Evolutionary conservation across 1,140 invertebrate genomes (phyloP).

Genomic region (Choristoneura fumiferana): DNA sequence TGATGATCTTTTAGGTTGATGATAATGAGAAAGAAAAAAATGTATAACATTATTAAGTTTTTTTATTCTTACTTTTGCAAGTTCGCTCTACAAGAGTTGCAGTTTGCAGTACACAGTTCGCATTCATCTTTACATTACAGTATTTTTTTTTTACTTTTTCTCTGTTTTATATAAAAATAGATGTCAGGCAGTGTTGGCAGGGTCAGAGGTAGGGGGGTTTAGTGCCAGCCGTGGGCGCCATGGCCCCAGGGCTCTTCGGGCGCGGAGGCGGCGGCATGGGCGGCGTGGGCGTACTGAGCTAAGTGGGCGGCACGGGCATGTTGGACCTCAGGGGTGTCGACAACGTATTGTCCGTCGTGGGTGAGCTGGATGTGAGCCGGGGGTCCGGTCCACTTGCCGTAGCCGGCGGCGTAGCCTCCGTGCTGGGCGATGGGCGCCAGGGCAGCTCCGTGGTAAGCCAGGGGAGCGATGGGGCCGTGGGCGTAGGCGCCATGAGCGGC

Average conservation of each 20-base stretch:
- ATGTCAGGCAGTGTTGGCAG: constrained; percentile 48
- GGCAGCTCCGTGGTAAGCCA: constrained; percentile 33
- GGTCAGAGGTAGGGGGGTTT: constrained; percentile 57
- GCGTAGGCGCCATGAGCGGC: constrained; percentile 66
- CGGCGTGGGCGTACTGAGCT: constrained; percentile 60
- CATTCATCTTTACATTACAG: constrained; percentile 66
- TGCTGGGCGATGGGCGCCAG: constrained; percentile 39
- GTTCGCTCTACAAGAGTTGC: constrained; percentile 56
- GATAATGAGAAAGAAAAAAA: constrained; percentile 19
- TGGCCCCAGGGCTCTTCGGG: constrained; percentile 65
- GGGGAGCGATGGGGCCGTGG: constrained; percentile 46
- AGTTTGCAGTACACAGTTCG: constrained; percentile 60
- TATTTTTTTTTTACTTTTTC: constrained; percentile 65
- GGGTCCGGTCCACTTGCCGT: constrained; percentile 68
- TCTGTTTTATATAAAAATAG: constrained; percentile 70
- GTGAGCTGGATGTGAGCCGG: constrained; percentile 73
- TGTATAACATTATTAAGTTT: constrained; percentile 50
- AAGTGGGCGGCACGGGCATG: constrained; percentile 71
- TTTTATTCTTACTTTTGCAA: constrained; percentile 55
- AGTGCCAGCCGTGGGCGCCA: constrained; percentile 64
- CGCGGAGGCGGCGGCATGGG: constrained; percentile 60
- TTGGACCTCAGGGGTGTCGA: constrained; percentile 74
- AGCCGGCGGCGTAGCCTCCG: constrained; percentile 45
- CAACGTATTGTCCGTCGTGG: constrained; percentile 75
- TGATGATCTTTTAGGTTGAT: too few species aligned